These are phyloP conservation scores for Hemicentrotus pulcherrimus DNA, from an alignment of 35 echinoderm and acorn worm genomes.

Conservation along the genomic window DNA sequence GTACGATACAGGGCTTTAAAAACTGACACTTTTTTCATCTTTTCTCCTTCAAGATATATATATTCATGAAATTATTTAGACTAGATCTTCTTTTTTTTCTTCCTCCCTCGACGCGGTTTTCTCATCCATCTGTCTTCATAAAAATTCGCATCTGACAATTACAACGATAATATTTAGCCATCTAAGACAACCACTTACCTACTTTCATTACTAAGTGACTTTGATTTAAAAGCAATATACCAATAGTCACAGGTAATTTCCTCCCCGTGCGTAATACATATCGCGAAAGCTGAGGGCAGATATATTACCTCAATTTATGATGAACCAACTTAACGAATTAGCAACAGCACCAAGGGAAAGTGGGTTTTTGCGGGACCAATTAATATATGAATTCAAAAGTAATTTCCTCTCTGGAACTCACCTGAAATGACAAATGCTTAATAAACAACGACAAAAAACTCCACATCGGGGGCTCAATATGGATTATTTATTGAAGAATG, in stretches of 20 bases:
- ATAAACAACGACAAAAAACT: background rate
- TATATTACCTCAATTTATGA: background rate
- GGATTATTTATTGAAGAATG: no score
- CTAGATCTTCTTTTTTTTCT: background rate
- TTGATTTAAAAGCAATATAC: background rate
- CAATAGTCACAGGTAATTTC: background rate
- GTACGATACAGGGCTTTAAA: no score
- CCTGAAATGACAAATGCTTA: background rate
- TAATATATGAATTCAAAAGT: background rate
- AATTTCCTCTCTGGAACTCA: background rate
- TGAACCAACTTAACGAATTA: background rate
- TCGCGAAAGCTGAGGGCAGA: background rate
- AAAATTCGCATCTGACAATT: slow-evolving; percentile 11
- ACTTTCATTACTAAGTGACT: background rate
- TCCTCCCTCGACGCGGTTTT: background rate
- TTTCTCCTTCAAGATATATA: no score
- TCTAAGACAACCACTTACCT: background rate
- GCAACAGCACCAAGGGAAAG: background rate
- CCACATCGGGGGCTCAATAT: background rate
- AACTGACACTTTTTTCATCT: no score
- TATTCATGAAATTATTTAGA: background rate
- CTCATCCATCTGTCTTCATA: background rate
- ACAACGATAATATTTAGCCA: background rate
- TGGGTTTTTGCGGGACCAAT: background rate
- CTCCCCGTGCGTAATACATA: background rate